Evolutionary conservation across 2,888 invertebrate species (phyloP).

Genomic region (Epistrophella euchroma): DNA sequence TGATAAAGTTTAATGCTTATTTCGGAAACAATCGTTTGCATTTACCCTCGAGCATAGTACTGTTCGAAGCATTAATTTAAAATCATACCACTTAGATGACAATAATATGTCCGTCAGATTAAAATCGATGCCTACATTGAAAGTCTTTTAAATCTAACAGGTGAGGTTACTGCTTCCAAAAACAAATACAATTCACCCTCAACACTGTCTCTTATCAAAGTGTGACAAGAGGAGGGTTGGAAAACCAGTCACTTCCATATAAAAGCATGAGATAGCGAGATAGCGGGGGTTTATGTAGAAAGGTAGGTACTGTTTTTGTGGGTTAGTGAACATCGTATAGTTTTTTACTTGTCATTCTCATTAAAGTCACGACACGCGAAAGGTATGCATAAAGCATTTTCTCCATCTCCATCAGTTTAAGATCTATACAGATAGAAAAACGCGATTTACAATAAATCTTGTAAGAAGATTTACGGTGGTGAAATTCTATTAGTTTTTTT

Average conservation of each 20-base stretch:
- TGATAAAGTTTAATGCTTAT: background rate
- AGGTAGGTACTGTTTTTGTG: background rate
- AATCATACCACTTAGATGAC: background rate
- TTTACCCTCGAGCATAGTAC: background rate
- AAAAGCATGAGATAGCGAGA: background rate
- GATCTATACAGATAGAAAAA: background rate
- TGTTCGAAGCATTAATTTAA: background rate
- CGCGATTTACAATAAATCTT: background rate
- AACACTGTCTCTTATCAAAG: background rate
- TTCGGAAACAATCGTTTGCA: background rate
- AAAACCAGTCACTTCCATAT: slow-evolving; percentile 1
- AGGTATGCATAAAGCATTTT: background rate
- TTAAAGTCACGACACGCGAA: slow-evolving; percentile 20
- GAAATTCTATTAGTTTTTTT: background rate
- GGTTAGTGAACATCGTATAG: background rate
- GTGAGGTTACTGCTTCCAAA: background rate
- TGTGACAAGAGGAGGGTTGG: background rate
- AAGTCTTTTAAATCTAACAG: slow-evolving; percentile 9
- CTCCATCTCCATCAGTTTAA: background rate
- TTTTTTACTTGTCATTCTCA: slow-evolving; percentile 10
- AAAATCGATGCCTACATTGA: background rate
- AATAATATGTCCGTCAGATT: slow-evolving; percentile 6
- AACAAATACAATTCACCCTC: no score
- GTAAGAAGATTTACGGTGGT: background rate
- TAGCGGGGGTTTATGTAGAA: background rate